Base-by-base conservation (phyloP, 2,888 invertebrate genomes). In the Abrostola triplasia region DNA sequence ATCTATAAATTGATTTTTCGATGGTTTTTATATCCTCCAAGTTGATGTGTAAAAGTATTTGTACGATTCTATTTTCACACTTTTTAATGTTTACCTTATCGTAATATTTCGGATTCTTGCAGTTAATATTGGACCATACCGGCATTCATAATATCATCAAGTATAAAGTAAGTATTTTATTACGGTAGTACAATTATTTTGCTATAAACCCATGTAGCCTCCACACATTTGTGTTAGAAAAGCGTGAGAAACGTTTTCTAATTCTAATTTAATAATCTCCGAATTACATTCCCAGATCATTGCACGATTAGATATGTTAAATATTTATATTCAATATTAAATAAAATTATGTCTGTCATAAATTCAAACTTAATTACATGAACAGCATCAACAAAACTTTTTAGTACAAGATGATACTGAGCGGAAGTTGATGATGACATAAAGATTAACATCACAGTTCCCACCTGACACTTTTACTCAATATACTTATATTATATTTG, bases 391-490 rank as follows among this genome's bases (percentile, higher is more conserved):
- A 50, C 54, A 52, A 63, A 64, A 51, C 44, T 59, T n/a, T 66
- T 60, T 57, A 62, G 64, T 51, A 67, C n/a, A 36, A 70, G 53
- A 66, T 54, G 36, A 67, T 69, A 65, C 49, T 57, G 50, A 59
- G 47, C 57, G 64, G 76, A 73, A 67, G 64, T 67, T 48, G 76
- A 67, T 70, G 65, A 75, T 76, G 68, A 73, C 38, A 70, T 80
- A 63, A 73, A 76, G 79, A 79, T 79, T 55, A 59, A 55, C 6
- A 76, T 76, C 76, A 35, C 6, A 8, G 63, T 59, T 68, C 58
- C 51, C 54, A 67, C 54, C 60, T 63, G 61, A 71, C 73, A 80
- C 76, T 70, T 73, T 60, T 41, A 63, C 57, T 36, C 52, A 64
- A 76, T 50, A 51, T 44, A 64, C 42, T 51, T 51, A 52, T 53